Base-by-base conservation (phyloP, 2,113 vertebrate genomes). In the Heterochromis multidens region DNA sequence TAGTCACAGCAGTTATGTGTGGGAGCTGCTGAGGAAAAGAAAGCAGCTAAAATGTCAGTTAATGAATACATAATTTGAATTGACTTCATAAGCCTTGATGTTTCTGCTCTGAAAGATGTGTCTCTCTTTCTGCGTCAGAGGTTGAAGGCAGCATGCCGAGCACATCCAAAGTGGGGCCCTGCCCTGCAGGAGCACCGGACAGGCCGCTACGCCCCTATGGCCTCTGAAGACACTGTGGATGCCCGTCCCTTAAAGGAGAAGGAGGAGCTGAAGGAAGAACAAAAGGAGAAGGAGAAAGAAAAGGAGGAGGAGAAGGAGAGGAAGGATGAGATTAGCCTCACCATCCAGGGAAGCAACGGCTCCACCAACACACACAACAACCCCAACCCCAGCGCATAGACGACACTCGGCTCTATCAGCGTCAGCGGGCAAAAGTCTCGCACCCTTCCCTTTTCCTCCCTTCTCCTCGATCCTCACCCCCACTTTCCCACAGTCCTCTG, bases 141-240 rank as follows among this genome's bases (percentile, higher is more conserved):
- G 91, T 96, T 99, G 95, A 99, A 97, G 97, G 95, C 96, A n/a
- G 96, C 98, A 0, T 96, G 97, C 80, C 96, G 92, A 91, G 92
- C 98, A 11, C 96, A 97, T 95, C 96, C 96, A 86, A 97, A 97
- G 93, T 99, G 99, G 99, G 99, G 99, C 79, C 99, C 99, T 0
- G 97, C 97, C 2, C 97, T 99, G 81, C 81, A 92, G 27, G 98
- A 99, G 95, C 97, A 99, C 95, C 97, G 98, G 94, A 97, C 95
- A 0, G 98, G 98, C 89, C 97, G 96, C 90, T 99, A 99, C 0
- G 97, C 97, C 70, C 94, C 96, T 0, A 87, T 79, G 91, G 96
- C 91, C 92, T 95, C 96, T 0, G 98, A 97, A 90, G 96, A 96
- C 4, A 95, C 95, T 5, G 95, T 97, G 84, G 99, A 99, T 89